Base-by-base conservation (phyloP, 1,140 invertebrate species). In the Hyles euphorbiae region DNA sequence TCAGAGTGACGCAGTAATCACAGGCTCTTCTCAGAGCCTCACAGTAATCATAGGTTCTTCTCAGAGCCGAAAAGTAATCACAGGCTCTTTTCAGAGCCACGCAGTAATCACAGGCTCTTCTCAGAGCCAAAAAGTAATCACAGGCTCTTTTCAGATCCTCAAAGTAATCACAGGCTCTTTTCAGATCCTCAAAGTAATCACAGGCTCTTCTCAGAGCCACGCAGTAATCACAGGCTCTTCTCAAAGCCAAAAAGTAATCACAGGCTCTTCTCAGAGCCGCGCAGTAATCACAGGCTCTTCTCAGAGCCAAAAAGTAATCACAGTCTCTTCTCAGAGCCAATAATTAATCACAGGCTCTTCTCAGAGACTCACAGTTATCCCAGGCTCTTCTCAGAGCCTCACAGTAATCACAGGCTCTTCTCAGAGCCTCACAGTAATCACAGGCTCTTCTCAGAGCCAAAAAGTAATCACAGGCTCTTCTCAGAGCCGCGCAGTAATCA, bases 41-140 rank as follows among this genome's bases (percentile, higher is more conserved):
- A 51, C 12, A 51, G 43, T 56, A 45, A 61, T 46, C 46, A 50
- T 0, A 40, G 33, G 60, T 50, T 48, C 60, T 58, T 58, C 10
- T 58, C 51, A 58, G 53, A 36, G 46, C 54, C 12, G 52, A 22
- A 46, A 2, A 44, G 10, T 36, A 22, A 22, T 34, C 43, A 36
- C 5, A 46, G 53, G 55, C 53, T 53, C 55, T 59, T 64, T 32
- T 64, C 49, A 65, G n/a, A 36, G 49, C 40, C 43, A 53, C 9
- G 36, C 9, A 44, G n/a, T 36, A 47, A 50, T 40, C 36, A 40
- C 43, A 53, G 34, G 44, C 33, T 45, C 50, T 60, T 60, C 3
- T 60, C 49, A 58, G 48, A 51, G 45, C 53, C 12, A 51, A 12
- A 43, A 4, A 34, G 47, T 51, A 56, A 36, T 48, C 48, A 48